These are phyloP conservation scores for Sarcophaga subvicina DNA, from an alignment of 2,888 invertebrate genomes.

Conservation along the genomic window DNA sequence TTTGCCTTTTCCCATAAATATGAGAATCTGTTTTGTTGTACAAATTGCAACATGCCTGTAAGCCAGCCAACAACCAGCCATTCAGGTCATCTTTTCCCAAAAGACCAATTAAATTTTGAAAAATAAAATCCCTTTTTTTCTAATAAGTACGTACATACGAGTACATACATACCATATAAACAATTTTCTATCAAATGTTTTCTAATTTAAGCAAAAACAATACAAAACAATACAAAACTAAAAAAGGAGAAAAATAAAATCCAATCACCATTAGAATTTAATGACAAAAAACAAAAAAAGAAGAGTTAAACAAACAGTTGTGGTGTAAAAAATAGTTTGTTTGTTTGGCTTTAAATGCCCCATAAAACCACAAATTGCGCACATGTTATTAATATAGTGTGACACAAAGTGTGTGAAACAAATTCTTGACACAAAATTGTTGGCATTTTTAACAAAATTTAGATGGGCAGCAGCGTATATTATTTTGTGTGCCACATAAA, in stretches of 20 bases:
- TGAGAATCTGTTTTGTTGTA: too few species aligned
- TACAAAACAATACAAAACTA: too few species aligned
- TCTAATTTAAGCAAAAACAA: too few species aligned
- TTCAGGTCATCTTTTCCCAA: too few species aligned
- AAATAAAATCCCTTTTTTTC: too few species aligned
- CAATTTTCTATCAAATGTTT: too few species aligned
- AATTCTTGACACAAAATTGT: neutral
- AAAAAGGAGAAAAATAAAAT: neutral
- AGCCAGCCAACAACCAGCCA: too few species aligned
- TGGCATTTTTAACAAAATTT: neutral
- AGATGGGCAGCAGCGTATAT: neutral
- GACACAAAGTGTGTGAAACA: neutral
- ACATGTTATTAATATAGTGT: neutral
- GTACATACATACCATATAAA: too few species aligned
- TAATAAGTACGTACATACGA: too few species aligned
- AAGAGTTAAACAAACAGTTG: neutral
- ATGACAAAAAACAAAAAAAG: conserved; percentile 30
- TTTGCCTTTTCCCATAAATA: too few species aligned
- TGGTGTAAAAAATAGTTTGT: neutral
- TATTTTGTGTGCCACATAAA: neutral
- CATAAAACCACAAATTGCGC: conserved; percentile 40
- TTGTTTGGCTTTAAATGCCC: conserved; percentile 9
- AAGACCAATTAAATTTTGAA: too few species aligned
- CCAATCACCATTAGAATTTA: conserved; percentile 32
- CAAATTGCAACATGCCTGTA: too few species aligned